A percentile compares a stretch with the other conserved stretches of the same genome.
phyloP scores from a whole-genome alignment of 2,113 vertebrate species.

The Dunckerocampus dactyliophorus region DNA sequence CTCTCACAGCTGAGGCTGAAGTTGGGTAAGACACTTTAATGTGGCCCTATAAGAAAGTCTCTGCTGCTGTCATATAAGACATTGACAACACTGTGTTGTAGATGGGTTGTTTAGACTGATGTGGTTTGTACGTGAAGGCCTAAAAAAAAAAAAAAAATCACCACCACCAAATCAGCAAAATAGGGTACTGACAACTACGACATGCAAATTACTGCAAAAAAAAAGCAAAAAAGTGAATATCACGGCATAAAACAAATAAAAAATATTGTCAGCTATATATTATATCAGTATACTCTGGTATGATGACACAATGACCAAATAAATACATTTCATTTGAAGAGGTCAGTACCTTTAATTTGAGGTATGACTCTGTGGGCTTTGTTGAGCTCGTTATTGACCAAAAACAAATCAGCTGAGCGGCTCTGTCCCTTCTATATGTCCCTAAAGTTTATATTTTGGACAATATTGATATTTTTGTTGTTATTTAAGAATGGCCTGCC shows the following conservation, averaged over 20 bases:
- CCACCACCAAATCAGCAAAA: no score
- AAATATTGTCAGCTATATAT: no score
- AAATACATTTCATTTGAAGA: background rate
- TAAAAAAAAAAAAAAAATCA: no score
- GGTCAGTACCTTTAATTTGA: background rate
- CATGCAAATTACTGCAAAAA: no score
- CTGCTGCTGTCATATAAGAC: background rate
- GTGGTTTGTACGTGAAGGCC: background rate
- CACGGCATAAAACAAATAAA: no score
- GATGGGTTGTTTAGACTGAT: background rate
- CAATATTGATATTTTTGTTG: background rate
- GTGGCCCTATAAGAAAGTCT: background rate
- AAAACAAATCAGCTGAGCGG: no score
- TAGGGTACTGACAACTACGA: no score
- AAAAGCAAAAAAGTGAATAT: no score
- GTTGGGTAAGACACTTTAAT: conserved; percentile 60
- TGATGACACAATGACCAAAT: no score
- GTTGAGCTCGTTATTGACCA: background rate
- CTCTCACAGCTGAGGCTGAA: conserved; percentile 56
- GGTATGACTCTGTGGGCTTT: no score
- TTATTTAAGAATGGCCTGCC: background rate
- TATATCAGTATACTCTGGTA: no score
- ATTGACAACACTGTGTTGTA: background rate
- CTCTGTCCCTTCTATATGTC: no score
- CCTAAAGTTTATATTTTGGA: background rate